Evolutionary conservation across 2,797 vertebrate genomes (phyloP), one percentile per base, ranked within the genome.

Genomic region (Lagorchestes hirsutus): DNA sequence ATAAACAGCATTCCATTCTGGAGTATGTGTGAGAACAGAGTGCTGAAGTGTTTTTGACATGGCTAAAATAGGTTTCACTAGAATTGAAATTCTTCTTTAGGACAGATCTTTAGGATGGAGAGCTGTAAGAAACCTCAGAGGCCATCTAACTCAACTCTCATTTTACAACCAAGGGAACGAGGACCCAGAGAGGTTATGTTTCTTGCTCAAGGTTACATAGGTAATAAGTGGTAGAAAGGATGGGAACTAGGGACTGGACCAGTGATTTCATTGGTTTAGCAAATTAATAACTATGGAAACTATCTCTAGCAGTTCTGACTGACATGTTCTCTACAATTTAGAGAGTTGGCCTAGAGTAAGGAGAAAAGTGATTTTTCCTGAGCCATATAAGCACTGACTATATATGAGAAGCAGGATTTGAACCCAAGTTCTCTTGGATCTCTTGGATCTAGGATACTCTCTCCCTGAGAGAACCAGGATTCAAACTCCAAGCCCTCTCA

Each of bases 1-100:
- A 52, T 90, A 92, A 87, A 50, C 94, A 58, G 13, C 96, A 93
- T 96, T 95, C 96, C 82, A 0, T 55, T 58, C 27, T 6, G 93
- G 96, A 92, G 4, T 59, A 13, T 1, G 40, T 0, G 82, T 50
- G 91, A 90, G 59, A 27, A 8, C 10, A 50, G 90, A 0, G 90
- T 91, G 96, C 92, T 92, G 95, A 97, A n/a, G 95, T 97, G 96
- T 46, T 55, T 56, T 1, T 34, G 91, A 93, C 22, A 92, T 3
- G 31, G 62, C 90, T 92, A 0, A 29, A 94, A 95, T 8, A 52
- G 34, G 5, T 57, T 27, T 5, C 28, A 54, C 57, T 5, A 56
- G 58, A 55, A 40, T 95, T 94, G 97, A 90, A 95, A 92, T 55
- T 10, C 14, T 22, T 1, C 91, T 18, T 87, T 87, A 87, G 74